Base-by-base conservation (phyloP, 2,888 invertebrate genomes). In the Hemaris fuciformis region DNA sequence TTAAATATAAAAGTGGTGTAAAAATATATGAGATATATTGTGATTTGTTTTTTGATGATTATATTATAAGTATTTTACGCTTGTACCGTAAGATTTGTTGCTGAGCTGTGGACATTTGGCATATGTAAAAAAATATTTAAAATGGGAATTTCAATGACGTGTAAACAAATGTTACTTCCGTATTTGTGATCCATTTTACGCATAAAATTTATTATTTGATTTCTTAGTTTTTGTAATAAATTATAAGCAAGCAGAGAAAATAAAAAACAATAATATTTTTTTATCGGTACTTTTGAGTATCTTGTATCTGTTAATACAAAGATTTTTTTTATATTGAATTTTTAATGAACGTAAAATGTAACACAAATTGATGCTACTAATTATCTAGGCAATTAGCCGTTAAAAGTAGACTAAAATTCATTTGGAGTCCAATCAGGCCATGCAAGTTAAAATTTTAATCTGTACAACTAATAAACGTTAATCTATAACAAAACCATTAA, bases 1-100 rank as follows among this genome's bases (percentile, higher is more conserved):
- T 71, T 78, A 72, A 72, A 61, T 67, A 69, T 63, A 62, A 68
- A 63, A 34, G 25, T 27, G 53, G 31, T 59, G 62, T 64, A 61
- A 62, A 57, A 62, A 62, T 56, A 60, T 61, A 63, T 61, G 41
- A 41, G 45, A 64, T 61, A 61, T 58, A 62, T 22, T 45, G 59
- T 61, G 62, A 59, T 62, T 42, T 25, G 41, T 42, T 42, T 25
- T 31, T 42, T 27, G 43, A 25, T 31, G 43, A 27, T 22, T 57
- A 41, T 57, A 57, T 57, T n/a, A 27, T 38, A 23, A 57, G 23
- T 41, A 57, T 41, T 38, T 22, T 41, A 57, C 22, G 41, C 38
- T 41, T 38, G 41, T 53, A 18, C 53, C 53, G 57, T 57, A 57
- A 13, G 27, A 23, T 42, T 4, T 41, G 41, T 57, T 57, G 41